Evolutionary conservation across 2,113 vertebrate genomes (phyloP), one percentile per base, ranked within the genome.

Genomic region (Rafetus swinhoei): DNA sequence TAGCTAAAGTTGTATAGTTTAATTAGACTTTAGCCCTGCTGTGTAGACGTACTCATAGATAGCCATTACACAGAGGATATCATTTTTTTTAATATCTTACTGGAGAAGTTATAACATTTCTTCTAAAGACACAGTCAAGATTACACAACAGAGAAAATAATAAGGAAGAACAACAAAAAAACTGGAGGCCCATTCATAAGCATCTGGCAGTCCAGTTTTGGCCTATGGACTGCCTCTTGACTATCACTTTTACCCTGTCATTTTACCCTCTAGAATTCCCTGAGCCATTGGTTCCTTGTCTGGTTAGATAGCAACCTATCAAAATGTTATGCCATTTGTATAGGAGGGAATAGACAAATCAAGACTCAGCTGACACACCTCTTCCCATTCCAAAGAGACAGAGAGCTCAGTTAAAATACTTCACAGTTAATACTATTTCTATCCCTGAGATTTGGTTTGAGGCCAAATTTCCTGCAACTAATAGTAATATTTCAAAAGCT

Each of bases 361-460:
- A 59, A 85, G n/a, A 90, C 81, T n/a, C 85, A 91, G 74, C 69
- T 87, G 87, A 72, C 56, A 57, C 87, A 27, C 81, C 60, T 88
- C 60, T 89, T 89, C 56, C 53, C 82, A 65, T 93, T 95, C 45
- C 90, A 90, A 82, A 90, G 57, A 32, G 82, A 57, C 53, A 90
- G 53, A 85, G 65, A 90, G 45, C 7, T 77, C 24, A 88, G 88
- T 92, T 82, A 96, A 94, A 94, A 91, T 87, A 88, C 62, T 93
- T 89, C 62, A 57, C 50, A 80, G 92, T 56, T 94, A 90, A 91
- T 72, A 55, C 84, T 95, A 89, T 83, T 93, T 92, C 87, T 96
- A 88, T 95, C 93, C 89, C 80, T 80, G 79, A 96, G 95, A 93
- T 45, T 88, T 94, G 93, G 65, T 94, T 93, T 59, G 94, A 94